phyloP scores from a whole-genome alignment of 2,113 vertebrate species.

The Muscicapa adusta region DNA sequence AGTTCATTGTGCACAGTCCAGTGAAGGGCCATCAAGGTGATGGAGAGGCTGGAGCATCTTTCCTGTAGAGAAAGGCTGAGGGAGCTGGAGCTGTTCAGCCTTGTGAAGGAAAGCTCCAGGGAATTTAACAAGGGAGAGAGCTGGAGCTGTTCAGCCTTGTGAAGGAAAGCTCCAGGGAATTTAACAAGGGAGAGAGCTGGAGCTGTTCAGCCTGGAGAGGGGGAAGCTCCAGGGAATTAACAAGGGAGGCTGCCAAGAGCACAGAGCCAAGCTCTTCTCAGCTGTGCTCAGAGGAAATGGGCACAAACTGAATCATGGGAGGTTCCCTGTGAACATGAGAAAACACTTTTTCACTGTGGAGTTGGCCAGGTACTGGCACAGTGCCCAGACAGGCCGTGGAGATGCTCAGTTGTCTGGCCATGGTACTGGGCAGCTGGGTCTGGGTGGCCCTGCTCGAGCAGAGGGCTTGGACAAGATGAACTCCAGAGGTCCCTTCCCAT shows the following conservation, averaged over 20 bases:
- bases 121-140: not conserved
- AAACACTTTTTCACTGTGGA: not conserved
- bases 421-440: not conserved
- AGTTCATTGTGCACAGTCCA: not conserved
- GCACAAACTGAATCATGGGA: rapidly evolving
- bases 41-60: not conserved
- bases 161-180: not conserved
- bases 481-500: not conserved
- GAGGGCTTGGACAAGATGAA: not conserved
- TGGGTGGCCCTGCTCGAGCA: not conserved
- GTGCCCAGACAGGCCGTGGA: not conserved
- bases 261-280: not conserved
- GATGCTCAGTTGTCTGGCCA: not conserved
- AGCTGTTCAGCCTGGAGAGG: not conserved
- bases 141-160: not conserved
- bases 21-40: rapidly evolving
- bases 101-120: too few relatives aligned
- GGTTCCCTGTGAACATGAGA: not conserved
- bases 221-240: not conserved
- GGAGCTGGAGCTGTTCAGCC: not conserved
- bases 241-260: not conserved
- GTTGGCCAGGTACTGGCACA: not conserved
- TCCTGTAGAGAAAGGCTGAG: not conserved
- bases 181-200: not conserved
- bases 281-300: not conserved